Evolutionary conservation across 2,888 invertebrate species (phyloP).

Genomic region (Rotaria magnacalcarata): DNA sequence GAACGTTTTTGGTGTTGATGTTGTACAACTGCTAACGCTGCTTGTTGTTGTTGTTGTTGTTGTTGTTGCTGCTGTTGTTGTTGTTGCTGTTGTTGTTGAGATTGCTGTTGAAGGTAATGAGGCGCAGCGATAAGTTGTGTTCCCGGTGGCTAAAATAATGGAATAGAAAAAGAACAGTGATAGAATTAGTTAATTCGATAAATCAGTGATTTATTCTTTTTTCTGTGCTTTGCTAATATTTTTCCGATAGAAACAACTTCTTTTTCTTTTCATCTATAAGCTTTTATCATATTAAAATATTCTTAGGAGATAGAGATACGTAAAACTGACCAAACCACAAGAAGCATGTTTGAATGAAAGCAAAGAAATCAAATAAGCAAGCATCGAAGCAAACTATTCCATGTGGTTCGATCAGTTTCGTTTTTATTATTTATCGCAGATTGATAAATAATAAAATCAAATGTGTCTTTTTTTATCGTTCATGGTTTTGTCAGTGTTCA

Average conservation of each 20-base stretch:
- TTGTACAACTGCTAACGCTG: not conserved
- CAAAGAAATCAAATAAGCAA: constrained; percentile 29
- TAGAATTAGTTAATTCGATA: not conserved
- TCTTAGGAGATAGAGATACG: not conserved
- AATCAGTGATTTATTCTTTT: not conserved
- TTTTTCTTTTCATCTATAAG: too few species aligned
- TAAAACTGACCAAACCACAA: constrained; percentile 31
- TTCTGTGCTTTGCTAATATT: constrained; percentile 1
- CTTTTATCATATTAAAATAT: too few species aligned
- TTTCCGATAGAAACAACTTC: not conserved
- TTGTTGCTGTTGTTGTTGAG: not conserved
- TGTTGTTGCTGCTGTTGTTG: not conserved
- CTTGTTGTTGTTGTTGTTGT: not conserved
- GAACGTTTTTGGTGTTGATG: constrained; percentile 38
- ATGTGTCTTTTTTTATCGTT: not conserved
- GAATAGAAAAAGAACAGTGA: not conserved
- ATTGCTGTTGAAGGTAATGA: not conserved
- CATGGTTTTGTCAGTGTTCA: not conserved
- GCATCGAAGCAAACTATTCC: not conserved
- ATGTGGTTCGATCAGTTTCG: constrained; percentile 15
- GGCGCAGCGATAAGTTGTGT: constrained; percentile 13
- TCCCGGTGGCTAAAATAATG: constrained; percentile 3
- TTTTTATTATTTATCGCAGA: not conserved
- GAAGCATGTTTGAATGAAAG: not conserved
- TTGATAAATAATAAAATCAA: not conserved